phyloP scores from a whole-genome alignment of 2,113 vertebrate genomes.

The Megaptera novaeangliae region DNA sequence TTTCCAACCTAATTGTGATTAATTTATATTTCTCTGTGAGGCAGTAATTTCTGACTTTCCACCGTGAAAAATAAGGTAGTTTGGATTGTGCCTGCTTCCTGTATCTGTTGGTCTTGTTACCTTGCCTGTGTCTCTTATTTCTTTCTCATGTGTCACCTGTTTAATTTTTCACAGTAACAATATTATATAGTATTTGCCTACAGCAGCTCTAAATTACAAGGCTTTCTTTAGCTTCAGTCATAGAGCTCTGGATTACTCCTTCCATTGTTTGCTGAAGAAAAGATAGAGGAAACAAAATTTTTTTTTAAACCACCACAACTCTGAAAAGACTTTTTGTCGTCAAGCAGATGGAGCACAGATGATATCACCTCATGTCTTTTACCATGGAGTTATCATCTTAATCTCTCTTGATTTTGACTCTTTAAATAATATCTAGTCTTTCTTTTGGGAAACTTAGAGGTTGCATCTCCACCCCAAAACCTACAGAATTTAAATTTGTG shows the following conservation, averaged over 20 bases:
- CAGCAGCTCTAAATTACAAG: background rate
- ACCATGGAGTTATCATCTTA: background rate
- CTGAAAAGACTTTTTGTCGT: background rate
- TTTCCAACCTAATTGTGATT: background rate
- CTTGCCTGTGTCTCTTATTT: background rate
- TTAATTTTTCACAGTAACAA: background rate
- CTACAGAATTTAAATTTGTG: background rate
- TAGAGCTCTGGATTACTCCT: background rate
- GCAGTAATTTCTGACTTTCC: background rate
- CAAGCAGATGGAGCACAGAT: background rate
- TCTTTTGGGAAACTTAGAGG: background rate
- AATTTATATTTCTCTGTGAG: background rate
- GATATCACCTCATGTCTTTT: background rate
- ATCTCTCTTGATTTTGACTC: background rate
- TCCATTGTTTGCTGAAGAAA: constrained; percentile 7
- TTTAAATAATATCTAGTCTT: background rate
- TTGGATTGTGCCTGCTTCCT: background rate
- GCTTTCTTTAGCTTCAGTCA: background rate
- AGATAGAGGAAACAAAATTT: background rate
- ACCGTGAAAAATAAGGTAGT: background rate
- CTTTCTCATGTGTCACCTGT: background rate
- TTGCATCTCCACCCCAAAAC: background rate
- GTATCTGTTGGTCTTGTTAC: background rate
- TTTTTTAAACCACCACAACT: background rate
- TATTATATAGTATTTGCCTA: background rate